These are phyloP conservation scores for Tromatobia lineatoria DNA, from an alignment of 2,888 invertebrate genomes.

Conservation along the genomic window DNA sequence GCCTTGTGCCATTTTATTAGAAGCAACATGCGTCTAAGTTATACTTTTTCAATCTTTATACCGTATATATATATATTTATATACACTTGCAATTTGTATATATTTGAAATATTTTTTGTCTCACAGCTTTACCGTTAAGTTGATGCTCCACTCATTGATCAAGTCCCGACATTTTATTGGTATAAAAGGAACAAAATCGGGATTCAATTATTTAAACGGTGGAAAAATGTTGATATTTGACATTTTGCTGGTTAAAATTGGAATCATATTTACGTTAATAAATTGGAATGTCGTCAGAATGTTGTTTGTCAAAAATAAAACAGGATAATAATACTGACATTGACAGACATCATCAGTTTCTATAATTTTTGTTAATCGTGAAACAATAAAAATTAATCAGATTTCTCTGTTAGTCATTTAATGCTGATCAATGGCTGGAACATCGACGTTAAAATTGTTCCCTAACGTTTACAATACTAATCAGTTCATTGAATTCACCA, in stretches of 20 bases:
- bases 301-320: no score
- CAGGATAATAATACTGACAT: no score
- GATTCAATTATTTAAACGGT: not conserved
- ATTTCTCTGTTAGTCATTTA: not conserved
- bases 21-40: conserved; percentile 8
- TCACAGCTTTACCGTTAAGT: conserved; percentile 34
- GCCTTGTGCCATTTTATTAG: conserved; percentile 1
- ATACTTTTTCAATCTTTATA: conserved; percentile 27
- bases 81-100: conserved; percentile 7
- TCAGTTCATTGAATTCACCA: conserved; percentile 2
- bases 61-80: conserved; percentile 23
- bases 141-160: conserved; percentile 21
- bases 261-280: no score
- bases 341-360: no score
- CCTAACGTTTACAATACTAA: conserved; percentile 2
- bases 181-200: no score
- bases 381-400: no score
- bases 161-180: not conserved
- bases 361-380: no score
- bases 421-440: not conserved
- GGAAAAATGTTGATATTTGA: not conserved
- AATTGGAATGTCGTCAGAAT: no score
- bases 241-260: no score
- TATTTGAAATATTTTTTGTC: conserved; percentile 30
- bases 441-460: conserved; percentile 20